Evolutionary conservation across 2,113 vertebrate genomes (phyloP).

Genomic region (Anoura caudifer): DNA sequence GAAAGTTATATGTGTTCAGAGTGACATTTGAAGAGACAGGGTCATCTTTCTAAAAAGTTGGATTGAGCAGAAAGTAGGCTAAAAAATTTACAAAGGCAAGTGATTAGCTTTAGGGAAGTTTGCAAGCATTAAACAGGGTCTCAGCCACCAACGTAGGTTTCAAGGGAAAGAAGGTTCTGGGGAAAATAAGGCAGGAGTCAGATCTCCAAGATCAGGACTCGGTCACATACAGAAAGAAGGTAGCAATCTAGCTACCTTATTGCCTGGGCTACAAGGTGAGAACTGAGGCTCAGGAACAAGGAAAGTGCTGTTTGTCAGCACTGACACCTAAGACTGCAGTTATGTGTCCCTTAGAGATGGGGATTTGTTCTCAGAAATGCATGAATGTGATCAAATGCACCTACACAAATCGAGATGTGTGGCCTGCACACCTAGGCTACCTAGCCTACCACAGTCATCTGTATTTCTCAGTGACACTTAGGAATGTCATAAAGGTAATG

Average conservation of each 20-base stretch:
- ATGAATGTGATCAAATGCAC: neutral
- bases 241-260: neutral
- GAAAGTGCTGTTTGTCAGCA: neutral
- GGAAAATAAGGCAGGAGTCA: neutral
- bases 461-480: neutral
- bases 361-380: neutral
- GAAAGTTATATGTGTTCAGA: neutral
- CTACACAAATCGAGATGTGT: neutral
- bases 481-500: neutral
- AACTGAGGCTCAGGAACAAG: neutral
- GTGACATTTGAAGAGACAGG: neutral
- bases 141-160: neutral
- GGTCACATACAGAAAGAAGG: neutral
- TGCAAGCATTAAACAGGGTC: neutral
- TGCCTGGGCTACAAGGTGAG: neutral
- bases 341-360: neutral
- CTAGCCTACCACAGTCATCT: neutral
- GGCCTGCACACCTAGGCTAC: neutral
- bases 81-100: neutral
- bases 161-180: neutral
- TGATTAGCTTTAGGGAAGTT: neutral
- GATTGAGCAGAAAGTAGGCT: neutral
- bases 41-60: neutral
- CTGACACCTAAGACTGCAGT: neutral
- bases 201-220: neutral